Percentiles rank a stretch among this genome's conserved stretches.
Conservation (phyloP, 2,888 invertebrate genomes). For the Panopea generosa region DNA sequence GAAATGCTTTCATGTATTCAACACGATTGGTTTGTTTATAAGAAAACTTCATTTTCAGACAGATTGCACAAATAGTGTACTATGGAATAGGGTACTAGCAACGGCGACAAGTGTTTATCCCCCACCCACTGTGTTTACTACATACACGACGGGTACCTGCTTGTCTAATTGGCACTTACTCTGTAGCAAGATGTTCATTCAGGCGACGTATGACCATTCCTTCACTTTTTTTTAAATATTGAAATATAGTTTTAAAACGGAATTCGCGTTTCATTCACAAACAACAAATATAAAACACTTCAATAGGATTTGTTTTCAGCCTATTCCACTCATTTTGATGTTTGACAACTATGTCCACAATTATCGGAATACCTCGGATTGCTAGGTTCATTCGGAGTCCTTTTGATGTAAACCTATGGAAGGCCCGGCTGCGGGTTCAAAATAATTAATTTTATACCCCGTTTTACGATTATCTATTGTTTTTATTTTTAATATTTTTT, state of each 20-base stretch:
- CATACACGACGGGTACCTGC: conserved; percentile 53
- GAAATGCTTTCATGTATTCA: no score
- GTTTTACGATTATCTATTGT: no score
- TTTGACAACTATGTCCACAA: conserved; percentile 67
- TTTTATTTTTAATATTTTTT: no score
- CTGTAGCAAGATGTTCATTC: conserved; percentile 80
- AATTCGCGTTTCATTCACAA: conserved; percentile 27
- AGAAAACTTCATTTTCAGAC: no score
- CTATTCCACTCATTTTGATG: conserved; percentile 49
- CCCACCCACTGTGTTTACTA: no score
- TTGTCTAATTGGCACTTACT: conserved; percentile 70
- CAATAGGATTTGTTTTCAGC: conserved; percentile 28
- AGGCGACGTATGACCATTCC: conserved; percentile 64
- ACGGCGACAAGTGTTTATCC: no score
- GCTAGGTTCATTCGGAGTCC: conserved; percentile 55
- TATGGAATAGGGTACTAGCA: no score
- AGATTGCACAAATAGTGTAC: no score
- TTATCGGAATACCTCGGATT: conserved; percentile 62
- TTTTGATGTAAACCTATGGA: background rate
- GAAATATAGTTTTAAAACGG: background rate
- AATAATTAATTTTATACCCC: no score
- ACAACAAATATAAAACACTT: conserved; percentile 17
- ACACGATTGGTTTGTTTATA: no score
- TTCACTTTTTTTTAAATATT: conserved; percentile 33
- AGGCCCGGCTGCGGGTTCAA: no score